Evolutionary conservation across 2,888 invertebrate genomes (phyloP), one percentile per base, ranked within the genome.

Genomic region (Synanthedon myopaeformis): DNA sequence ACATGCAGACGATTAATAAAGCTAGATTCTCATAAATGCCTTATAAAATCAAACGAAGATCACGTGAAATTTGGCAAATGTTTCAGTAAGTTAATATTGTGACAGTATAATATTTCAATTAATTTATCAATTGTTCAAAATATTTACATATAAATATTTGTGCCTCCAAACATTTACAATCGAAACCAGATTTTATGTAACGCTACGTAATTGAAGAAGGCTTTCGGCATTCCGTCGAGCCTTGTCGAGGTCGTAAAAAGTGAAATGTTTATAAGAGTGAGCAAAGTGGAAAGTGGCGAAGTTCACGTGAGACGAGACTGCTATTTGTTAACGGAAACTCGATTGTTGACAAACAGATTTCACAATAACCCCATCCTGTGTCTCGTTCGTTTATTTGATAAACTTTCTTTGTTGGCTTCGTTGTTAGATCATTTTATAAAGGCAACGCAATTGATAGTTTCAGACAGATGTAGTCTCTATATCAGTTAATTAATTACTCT

Each of bases 241-340:
- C 45, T 45, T 35, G 13, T 45, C 8, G 64, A 62, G 57, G 62
- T 17, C 64, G 66, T 69, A 68, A 67, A 72, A 76, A 74, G 73
- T 72, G 72, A 75, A 76, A 74, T 72, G 73, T 70, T 63, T 64
- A 60, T 56, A 67, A 69, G 70, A 69, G 69, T 65, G 65, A 66
- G 70, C 67, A 67, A 66, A 69, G 67, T 70, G 60, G 72, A 75
- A 74, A 74, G 74, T 62, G 60, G 67, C 64, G 68, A 69, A 63
- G 67, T 63, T 66, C 60, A 52, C 45, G 45, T 45, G 45, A 45
- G 45, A 45, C 52, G 41, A 14, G 41, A 11, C 45, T 19, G 17
- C 23, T 23, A 23, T 23, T 23, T 23, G 52, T 52, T 52, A 11
- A 64, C 63, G 66, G 70, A 65, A 70, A 71, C 68, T 64, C 66